These are phyloP conservation scores for Andricus quercusramuli DNA, from an alignment of 2,888 invertebrate genomes.

Conservation along the genomic window DNA sequence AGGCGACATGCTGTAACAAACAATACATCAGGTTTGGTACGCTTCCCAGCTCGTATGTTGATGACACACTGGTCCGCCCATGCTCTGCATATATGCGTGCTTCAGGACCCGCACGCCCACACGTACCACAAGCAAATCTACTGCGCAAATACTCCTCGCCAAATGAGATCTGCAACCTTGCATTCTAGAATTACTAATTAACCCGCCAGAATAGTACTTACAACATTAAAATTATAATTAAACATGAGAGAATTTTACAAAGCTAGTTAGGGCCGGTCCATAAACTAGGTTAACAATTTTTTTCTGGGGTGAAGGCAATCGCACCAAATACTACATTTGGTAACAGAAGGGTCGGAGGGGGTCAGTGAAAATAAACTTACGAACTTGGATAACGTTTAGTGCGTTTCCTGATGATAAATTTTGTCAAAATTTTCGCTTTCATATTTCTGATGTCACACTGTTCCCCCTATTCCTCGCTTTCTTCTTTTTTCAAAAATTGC, in stretches of 20 bases:
- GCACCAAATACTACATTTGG: too few species aligned
- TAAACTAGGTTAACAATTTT: neutral
- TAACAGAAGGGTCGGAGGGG: too few species aligned
- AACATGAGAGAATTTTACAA: neutral
- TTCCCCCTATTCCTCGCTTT: too few species aligned
- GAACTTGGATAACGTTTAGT: too few species aligned
- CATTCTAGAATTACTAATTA: constrained; percentile 33
- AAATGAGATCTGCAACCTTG: constrained; percentile 27
- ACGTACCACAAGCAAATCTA: constrained; percentile 32
- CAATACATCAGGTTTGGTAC: constrained; percentile 45
- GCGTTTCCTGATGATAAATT: too few species aligned
- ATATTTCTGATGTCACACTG: too few species aligned
- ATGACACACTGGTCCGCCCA: constrained; percentile 71
- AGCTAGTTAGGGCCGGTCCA: neutral
- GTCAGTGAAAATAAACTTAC: too few species aligned
- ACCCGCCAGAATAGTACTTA: neutral
- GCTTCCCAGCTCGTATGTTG: constrained; percentile 65
- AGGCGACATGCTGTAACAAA: constrained; percentile 46
- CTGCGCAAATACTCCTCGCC: constrained; percentile 24
- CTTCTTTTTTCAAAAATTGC: too few species aligned
- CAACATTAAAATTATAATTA: neutral
- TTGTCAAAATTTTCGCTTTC: too few species aligned
- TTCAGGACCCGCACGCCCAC: constrained; percentile 50
- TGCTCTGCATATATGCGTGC: constrained; percentile 62
- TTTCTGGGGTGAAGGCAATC: too few species aligned